phyloP scores from a whole-genome alignment of 1,140 invertebrate genomes.

The Saccostrea echinata region DNA sequence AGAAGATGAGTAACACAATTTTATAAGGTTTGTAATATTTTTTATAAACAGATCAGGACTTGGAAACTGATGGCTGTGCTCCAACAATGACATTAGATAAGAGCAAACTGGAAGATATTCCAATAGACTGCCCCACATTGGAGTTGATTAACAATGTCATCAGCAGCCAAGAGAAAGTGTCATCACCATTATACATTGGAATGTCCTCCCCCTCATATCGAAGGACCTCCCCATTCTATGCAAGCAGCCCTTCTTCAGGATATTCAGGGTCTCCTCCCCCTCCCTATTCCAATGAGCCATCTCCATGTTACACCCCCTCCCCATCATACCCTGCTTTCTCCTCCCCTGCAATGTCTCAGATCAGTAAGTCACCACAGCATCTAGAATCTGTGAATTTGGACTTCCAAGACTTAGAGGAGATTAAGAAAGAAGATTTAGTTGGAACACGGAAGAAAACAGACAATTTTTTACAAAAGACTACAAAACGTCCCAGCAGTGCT shows the following conservation, averaged over 20 bases:
- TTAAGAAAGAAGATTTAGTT: constrained; percentile 4
- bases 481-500: constrained; percentile 15
- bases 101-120: not conserved
- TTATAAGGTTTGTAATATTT: not conserved
- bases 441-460: not conserved
- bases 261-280: constrained; percentile 16
- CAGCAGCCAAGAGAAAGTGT: not conserved
- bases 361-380: not conserved
- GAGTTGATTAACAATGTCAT: constrained; percentile 21
- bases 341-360: not conserved
- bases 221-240: not conserved
- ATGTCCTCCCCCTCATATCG: not conserved
- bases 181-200: not conserved
- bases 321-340: constrained; percentile 7
- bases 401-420: constrained; percentile 9
- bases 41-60: not conserved
- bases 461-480: constrained; percentile 1
- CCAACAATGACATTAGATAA: not conserved
- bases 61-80: constrained; percentile 8
- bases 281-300: not conserved
- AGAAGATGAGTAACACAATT: not conserved
- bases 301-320: not conserved
- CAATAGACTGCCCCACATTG: not conserved
- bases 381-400: constrained; percentile 5
- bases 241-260: constrained; percentile 12